These are phyloP conservation scores for Bettongia penicillata DNA, from an alignment of 2,113 vertebrate genomes.

Conservation along the genomic window DNA sequence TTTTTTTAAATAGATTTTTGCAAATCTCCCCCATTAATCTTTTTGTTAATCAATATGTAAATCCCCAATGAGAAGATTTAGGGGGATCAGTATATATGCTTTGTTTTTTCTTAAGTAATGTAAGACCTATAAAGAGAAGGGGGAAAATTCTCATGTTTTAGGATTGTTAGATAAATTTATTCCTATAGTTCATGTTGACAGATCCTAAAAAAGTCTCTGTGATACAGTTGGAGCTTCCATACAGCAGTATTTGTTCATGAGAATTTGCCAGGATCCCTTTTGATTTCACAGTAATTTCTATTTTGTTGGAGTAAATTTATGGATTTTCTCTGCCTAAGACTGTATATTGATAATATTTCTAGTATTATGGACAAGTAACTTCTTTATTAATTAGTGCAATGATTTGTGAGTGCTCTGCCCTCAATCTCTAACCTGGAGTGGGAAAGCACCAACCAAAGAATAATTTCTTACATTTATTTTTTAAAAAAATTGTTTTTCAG, in stretches of 20 bases:
- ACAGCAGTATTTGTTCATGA: conserved; percentile 19
- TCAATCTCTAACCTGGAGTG: background rate
- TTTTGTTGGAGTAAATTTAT: conserved; percentile 50
- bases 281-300: conserved; percentile 37
- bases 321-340: conserved; percentile 40
- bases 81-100: conserved; percentile 16
- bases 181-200: conserved; percentile 15
- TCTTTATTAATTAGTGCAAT: background rate
- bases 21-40: background rate
- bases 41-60: background rate
- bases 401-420: too few relatives aligned
- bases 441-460: conserved; percentile 8
- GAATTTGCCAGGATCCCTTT: conserved; percentile 33
- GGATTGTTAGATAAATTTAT: conserved; percentile 28
- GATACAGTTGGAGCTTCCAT: conserved; percentile 17
- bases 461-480: conserved; percentile 49
- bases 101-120: conserved; percentile 37
- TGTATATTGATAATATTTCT: conserved; percentile 23
- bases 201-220: conserved; percentile 2
- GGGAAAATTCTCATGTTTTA: conserved; percentile 27
- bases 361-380: conserved; percentile 28
- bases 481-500: background rate
- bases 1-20: background rate
- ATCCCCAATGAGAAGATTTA: conserved; percentile 12
- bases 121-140: conserved; percentile 32